These are phyloP conservation scores for Oxycera nigricornis DNA, from an alignment of 2,888 invertebrate species.

Conservation along the genomic window DNA sequence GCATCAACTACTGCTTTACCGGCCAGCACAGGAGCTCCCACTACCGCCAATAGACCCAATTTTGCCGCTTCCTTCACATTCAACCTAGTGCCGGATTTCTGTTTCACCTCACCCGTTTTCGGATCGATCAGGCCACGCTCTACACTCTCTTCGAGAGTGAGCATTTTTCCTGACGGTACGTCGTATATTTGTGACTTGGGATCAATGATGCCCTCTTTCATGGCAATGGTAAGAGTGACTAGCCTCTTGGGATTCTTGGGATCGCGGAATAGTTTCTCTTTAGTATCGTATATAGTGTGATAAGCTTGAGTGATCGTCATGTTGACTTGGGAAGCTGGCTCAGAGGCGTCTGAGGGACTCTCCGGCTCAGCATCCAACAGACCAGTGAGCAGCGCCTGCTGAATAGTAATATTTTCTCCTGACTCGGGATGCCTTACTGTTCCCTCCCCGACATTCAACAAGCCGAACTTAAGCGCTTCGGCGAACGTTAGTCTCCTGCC, in stretches of 20 bases:
- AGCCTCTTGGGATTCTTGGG: slow-evolving; percentile 62
- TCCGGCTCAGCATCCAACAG: slow-evolving; percentile 68
- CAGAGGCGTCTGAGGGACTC: not conserved
- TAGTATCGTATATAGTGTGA: slow-evolving; percentile 71
- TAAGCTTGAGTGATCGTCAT: slow-evolving; percentile 72
- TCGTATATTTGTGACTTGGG: slow-evolving; percentile 77
- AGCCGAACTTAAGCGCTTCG: slow-evolving; percentile 78
- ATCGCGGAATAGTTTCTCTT: slow-evolving; percentile 65
- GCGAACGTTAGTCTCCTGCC: slow-evolving; percentile 76
- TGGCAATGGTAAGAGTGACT: slow-evolving; percentile 66
- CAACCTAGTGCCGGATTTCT: slow-evolving; percentile 71
- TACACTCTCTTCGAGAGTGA: slow-evolving; percentile 79
- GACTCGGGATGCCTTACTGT: slow-evolving; percentile 79
- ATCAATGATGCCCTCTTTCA: slow-evolving; percentile 64
- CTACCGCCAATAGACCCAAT: slow-evolving; percentile 77
- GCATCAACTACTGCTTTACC: slow-evolving; percentile 84
- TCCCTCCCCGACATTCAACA: slow-evolving; percentile 80
- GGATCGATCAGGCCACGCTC: slow-evolving; percentile 77
- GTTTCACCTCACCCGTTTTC: slow-evolving; percentile 72
- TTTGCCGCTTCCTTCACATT: slow-evolving; percentile 77
- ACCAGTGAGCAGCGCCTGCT: slow-evolving; percentile 79
- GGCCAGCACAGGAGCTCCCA: slow-evolving; percentile 77
- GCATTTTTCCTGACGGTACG: slow-evolving; percentile 72
- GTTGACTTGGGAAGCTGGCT: slow-evolving; percentile 56
- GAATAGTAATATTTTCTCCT: slow-evolving; percentile 74